phyloP scores from a whole-genome alignment of 2,113 vertebrate genomes.

The Pachyramphus minor region DNA sequence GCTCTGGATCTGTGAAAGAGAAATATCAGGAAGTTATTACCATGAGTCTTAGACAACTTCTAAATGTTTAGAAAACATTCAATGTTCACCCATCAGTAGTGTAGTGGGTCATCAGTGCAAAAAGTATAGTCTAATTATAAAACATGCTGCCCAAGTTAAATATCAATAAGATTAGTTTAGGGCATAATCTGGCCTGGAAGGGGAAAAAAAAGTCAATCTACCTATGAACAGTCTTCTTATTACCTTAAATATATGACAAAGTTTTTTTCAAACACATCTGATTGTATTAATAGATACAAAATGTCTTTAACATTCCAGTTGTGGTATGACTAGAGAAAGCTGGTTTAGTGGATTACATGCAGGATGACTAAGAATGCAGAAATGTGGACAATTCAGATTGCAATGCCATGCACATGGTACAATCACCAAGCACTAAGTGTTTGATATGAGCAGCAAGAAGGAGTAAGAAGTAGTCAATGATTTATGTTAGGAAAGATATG shows the following conservation, averaged over 20 bases:
- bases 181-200: neutral
- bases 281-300: neutral
- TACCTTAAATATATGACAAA: neutral
- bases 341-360: neutral
- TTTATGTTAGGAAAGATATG: neutral
- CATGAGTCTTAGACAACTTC: neutral
- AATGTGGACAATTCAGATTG: neutral
- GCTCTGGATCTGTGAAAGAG: neutral
- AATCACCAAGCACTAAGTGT: neutral
- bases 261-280: neutral
- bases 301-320: neutral
- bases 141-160: neutral
- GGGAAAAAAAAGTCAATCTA: neutral
- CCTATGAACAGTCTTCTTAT: neutral
- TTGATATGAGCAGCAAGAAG: neutral
- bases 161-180: neutral
- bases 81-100: neutral
- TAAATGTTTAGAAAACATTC: neutral
- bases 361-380: neutral
- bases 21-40: neutral
- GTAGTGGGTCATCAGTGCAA: neutral
- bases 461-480: neutral
- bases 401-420: neutral
- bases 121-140: neutral
- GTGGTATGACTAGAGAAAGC: neutral